Evolutionary conservation across 2,113 vertebrate genomes (phyloP).

Genomic region (Cyprinodon tularosa): DNA sequence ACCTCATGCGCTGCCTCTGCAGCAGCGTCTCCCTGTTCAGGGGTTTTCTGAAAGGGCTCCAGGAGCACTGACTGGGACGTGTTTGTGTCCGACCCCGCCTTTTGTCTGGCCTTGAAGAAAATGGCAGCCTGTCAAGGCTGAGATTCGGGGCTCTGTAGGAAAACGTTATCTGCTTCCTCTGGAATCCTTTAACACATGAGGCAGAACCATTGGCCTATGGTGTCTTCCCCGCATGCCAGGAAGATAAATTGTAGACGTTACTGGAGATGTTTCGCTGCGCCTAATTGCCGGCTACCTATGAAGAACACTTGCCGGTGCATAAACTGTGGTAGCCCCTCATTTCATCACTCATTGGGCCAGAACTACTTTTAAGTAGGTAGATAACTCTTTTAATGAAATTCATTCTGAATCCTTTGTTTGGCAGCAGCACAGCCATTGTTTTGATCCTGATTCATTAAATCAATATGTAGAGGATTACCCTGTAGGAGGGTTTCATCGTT

Average conservation of each 20-base stretch:
- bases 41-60: slow-evolving; percentile 47
- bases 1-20: background rate
- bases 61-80: slow-evolving; percentile 50
- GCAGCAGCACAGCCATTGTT: slow-evolving; percentile 22
- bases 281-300: slow-evolving; percentile 62
- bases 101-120: slow-evolving; percentile 40
- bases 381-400: slow-evolving; percentile 61
- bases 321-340: slow-evolving; percentile 52
- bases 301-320: slow-evolving; percentile 52
- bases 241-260: slow-evolving; percentile 61
- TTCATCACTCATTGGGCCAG: slow-evolving; percentile 67
- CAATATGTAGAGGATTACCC: background rate
- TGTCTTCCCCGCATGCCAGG: slow-evolving; percentile 36
- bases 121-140: slow-evolving; percentile 45
- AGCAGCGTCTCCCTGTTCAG: background rate
- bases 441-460: slow-evolving; percentile 31
- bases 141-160: slow-evolving; percentile 28
- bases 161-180: slow-evolving; percentile 31
- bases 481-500: background rate
- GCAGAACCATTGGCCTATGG: slow-evolving; percentile 44
- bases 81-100: slow-evolving; percentile 30
- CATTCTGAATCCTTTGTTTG: slow-evolving; percentile 43
- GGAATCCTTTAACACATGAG: slow-evolving; percentile 48
- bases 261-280: slow-evolving; percentile 38
- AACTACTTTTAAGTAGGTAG: slow-evolving; percentile 55